Base-by-base conservation (phyloP, 2,113 vertebrate genomes). In the Melanotaenia duboulayi region DNA sequence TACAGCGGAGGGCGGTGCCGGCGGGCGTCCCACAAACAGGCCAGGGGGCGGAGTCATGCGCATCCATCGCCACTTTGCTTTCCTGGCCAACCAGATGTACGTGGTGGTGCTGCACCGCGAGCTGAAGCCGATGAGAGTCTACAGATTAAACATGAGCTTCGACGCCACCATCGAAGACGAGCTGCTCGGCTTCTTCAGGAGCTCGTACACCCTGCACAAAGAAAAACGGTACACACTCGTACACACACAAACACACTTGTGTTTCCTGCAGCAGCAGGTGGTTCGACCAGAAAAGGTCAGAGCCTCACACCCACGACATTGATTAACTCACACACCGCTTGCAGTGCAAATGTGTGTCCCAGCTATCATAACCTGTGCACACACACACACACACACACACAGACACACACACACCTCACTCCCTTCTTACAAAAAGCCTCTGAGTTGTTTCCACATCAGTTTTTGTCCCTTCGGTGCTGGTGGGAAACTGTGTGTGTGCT, bases 111-210 rank as follows among this genome's bases (percentile, higher is more conserved):
- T 99, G 87, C 96, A 96, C 76, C 94, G 96, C 35, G 97, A 95
- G 80, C 82, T 98, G 80, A 96, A 97, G 84, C 95, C 94, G 0
- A 93, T 92, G 77, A 90, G 91, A 55, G 92, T 94, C 64, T 98
- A 98, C 91, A 95, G 96, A 62, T 91, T 98, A 56, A 97, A 98
- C 90, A 87, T 98, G 58, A 95, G 95, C 87, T 99, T 95, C 74
- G 93, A 94, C 49, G 97, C 95, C n/a, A 89, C 95, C 79, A 99
- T 97, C 22, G 96, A 98, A 82, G 96, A 98, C 63, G 96, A 98
- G 85, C 95, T 99, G 62, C 89, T 98, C 61, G 97, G 97, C 57
- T 99, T 99, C 92, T 99, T 97, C 92, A 94, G 96, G 78, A 98
- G 97, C 91, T 97, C 97, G 11, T 99, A 98, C 84, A 93, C 94